These are phyloP conservation scores for Drosophila burlai DNA, from an alignment of 1,140 invertebrate species.

Conservation along the genomic window DNA sequence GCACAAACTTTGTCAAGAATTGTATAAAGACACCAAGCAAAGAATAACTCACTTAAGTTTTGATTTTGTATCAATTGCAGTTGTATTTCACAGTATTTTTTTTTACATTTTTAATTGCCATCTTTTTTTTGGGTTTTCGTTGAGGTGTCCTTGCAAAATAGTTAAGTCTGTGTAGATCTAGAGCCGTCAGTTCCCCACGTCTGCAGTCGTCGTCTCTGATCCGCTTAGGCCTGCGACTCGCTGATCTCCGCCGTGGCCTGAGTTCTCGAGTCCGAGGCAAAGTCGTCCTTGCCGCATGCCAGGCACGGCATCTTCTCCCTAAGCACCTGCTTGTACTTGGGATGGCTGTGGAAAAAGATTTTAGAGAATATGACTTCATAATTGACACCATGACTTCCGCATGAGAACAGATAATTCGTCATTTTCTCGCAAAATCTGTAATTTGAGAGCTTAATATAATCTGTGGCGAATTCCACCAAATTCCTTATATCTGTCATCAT, in stretches of 20 bases:
- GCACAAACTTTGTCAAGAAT: conserved; percentile 47
- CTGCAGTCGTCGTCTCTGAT: conserved; percentile 71
- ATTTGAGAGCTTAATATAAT: conserved; percentile 7
- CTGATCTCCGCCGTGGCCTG: conserved; percentile 78
- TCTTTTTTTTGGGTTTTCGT: conserved; percentile 64
- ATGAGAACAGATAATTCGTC: neutral
- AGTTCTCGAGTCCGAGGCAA: conserved; percentile 85
- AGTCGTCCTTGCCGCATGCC: conserved; percentile 87
- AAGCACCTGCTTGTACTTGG: conserved; percentile 89
- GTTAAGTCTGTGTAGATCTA: conserved; percentile 54
- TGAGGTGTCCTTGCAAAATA: conserved; percentile 59
- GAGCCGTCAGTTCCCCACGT: conserved; percentile 58
- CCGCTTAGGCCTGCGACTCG: conserved; percentile 75
- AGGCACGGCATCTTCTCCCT: conserved; percentile 85
- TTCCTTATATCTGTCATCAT: conserved; percentile 10
- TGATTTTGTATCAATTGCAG: conserved; percentile 79
- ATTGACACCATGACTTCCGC: neutral
- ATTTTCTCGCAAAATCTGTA: conserved; percentile 9
- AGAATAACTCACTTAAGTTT: conserved; percentile 3
- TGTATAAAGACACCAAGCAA: neutral
- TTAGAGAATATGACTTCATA: conserved; percentile 4
- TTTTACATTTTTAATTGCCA: conserved; percentile 64
- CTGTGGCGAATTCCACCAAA: neutral
- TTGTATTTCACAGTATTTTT: conserved; percentile 57
- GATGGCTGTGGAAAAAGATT: conserved; percentile 87